Conservation (phyloP, 2,113 vertebrate genomes). For the Platycercus adscitus region DNA sequence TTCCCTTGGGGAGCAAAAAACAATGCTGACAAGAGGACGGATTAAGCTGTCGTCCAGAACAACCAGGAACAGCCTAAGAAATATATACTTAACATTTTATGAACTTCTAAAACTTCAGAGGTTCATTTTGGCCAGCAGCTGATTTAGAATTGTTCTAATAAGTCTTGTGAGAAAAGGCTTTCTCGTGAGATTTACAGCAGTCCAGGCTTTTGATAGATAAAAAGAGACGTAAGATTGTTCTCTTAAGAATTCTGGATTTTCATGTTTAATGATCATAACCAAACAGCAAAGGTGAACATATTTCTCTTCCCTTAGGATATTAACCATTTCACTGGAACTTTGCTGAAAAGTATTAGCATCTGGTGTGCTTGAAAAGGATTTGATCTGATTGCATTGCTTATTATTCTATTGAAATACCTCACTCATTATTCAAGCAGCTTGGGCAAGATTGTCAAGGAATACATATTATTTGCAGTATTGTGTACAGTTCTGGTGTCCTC, state of each 20-base stretch:
- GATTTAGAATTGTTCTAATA: constrained; percentile 1
- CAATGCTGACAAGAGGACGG: neutral
- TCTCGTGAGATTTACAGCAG: neutral
- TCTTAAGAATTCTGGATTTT: neutral
- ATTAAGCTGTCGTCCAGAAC: constrained; percentile 6
- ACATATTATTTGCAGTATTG: neutral
- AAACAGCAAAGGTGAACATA: neutral
- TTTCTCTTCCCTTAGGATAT: neutral
- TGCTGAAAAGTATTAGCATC: neutral
- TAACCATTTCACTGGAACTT: neutral
- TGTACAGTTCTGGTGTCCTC: too few relatives aligned
- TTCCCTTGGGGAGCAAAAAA: neutral
- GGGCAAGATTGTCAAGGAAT: neutral
- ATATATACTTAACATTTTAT: neutral
- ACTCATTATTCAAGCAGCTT: neutral
- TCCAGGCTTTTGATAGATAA: neutral
- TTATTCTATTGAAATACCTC: neutral
- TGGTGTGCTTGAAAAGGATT: neutral
- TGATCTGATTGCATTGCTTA: neutral
- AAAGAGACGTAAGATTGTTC: neutral
- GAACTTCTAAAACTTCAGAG: constrained; percentile 3
- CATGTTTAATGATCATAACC: neutral
- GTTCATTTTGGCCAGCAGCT: neutral
- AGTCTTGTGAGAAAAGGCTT: neutral
- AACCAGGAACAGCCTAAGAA: neutral